Evolutionary conservation across 23 tunicate species (phyloP), one percentile per base, ranked within the genome.

Genomic region (Corella eumyota): DNA sequence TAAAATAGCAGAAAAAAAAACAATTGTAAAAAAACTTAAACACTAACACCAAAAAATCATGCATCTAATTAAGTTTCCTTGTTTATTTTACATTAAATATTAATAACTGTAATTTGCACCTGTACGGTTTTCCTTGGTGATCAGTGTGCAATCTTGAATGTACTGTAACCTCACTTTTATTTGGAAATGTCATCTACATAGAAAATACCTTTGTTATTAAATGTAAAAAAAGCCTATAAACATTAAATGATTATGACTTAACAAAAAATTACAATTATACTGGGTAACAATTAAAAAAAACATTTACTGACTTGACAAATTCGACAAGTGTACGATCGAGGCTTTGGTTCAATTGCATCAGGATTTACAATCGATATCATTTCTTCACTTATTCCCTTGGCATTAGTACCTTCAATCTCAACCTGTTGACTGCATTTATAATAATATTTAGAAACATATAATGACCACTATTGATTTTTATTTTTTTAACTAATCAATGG

Each of bases 101-200:
- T 54, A 19, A 19, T 54, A 7, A 13, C 13, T 19, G 15, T 54
- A 40, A 54, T 19, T 21, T 15, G 25, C 38, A 86, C 96, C 88
- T 88, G 81, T 79, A 88, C 33, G 96, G 96, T 40, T 88, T 88
- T 3, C 96, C 96, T 46, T 78, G 69, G 40, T 88, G 88, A 61
- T 88, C 80, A 13, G 96, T 88, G 65, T 88, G 96, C 23, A 78
- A 44, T 32, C 88, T 60, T 6, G 96, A 88, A 34, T 88, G 96
- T 32, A 88, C 90, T 26, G 96, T 88, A 24, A 88, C 96, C 9
- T 73, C 96, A 65, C 97, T 90, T 75, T 81, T 81, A 65, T 90
- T 81, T 3, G 84, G 91, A 64, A 90, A 90, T 4, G 84, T 81
- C 61, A 74, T 65, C 91, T 90, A 71, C 0, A 71, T 50, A 17